Base-by-base conservation (phyloP, 2,113 vertebrate genomes). In the Syrrhaptes paradoxus region DNA sequence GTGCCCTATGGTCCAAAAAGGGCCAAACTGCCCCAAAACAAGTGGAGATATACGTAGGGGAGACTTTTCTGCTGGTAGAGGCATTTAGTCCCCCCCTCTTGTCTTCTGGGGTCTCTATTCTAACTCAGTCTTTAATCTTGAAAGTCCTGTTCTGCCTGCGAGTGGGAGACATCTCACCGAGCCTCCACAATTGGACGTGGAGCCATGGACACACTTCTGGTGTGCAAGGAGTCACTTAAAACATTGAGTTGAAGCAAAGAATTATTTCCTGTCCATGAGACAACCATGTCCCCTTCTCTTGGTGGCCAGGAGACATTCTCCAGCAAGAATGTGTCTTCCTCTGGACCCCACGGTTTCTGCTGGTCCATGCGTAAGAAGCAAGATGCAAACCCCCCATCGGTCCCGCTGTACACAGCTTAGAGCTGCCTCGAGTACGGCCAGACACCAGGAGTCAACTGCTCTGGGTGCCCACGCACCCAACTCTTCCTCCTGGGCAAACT, bases 341-440 rank as follows among this genome's bases (percentile, higher is more conserved):
- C 20, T 21, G 26, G 38, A 54, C 38, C 22, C 52, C 31, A 3
- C 1, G 7, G 22, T 68, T 49, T n/a, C 74, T 61, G 32, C 36
- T 0, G 0, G 36, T 10, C 55, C 8, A 3, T 5, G 7, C 0
- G 0, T 8, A 38, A 41, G 11, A 36, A n/a, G 45, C n/a, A 5
- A 3, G 34, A 49, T 54, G 34, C 58, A 28, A 71, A 59, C 11
- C 16, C 38, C 32, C 48, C 26, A 2, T 26, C 62, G n/a, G 22
- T 43, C 19, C 62, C 20, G 2, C 26, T 7, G 1, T 3, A 1
- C 3, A 7, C 49, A 91, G 43, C 32, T 57, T 20, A 11, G 1
- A 32, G 55, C 32, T 62, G 54, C 13, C 43, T 52, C 76, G 49
- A 21, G 26, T 11, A 46, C 41, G 63, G 31, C 14, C 51, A 71